Base-by-base conservation (phyloP, 2,888 invertebrate genomes). In the Eilema sororculum region DNA sequence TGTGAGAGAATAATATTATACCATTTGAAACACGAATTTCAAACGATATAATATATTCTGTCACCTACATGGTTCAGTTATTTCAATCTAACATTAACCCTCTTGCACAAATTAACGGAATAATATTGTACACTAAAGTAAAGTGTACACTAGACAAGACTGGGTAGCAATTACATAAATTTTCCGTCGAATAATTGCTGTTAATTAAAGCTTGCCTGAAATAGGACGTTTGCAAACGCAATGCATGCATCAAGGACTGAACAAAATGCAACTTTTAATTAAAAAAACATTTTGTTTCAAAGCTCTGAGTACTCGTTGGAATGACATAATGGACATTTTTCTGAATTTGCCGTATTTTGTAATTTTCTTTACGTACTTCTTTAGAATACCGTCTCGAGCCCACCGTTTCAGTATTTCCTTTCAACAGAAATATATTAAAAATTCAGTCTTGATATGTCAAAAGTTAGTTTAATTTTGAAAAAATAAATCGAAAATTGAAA, bases 131-230 rank as follows among this genome's bases (percentile, higher is more conserved):
- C n/a, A 52, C 20, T n/a, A n/a, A 52, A 58, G 25, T 25, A 12
- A 52, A 60, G 30, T 60, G 46, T n/a, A 67, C 62, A 72, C 4
- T n/a, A 78, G 71, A 72, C 76, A 80, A 74, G 65, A 71, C 73
- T 68, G 41, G 28, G 20, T 0, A 20, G 75, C 77, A 80, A 81
- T 81, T 80, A 81, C 66, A 68, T 74, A 77, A 80, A 73, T 81
- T 81, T 77, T 77, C 71, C 70, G 71, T 71, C 74, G 77, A 71
- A 77, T 79, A 80, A 80, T 79, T 77, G 73, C 70, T 65, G 62
- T 73, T 80, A 80, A 77, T 81, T 77, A 75, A 79, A 77, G 70
- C 57, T 65, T 69, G 69, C 64, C 56, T 61, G 72, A 64, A 25
- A 75, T 69, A 62, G 62, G 25, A 66, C 60, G 37, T 67, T 25